Evolutionary conservation across 2,113 vertebrate genomes (phyloP), one percentile per base, ranked within the genome.

Genomic region (Microcebus jonahi): DNA sequence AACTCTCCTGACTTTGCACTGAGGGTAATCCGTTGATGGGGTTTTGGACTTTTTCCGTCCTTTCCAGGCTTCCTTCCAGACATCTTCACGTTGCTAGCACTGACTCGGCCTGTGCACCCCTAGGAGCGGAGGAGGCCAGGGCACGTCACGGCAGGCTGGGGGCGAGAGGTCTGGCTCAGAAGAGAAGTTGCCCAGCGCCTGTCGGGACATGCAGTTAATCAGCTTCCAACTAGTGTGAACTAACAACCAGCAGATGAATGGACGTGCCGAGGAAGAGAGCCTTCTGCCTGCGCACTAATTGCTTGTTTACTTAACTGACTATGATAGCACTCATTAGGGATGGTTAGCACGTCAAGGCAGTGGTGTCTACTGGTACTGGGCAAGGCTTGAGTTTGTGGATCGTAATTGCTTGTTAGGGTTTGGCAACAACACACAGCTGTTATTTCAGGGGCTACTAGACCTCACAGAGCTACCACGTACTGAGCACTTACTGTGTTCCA

Each of bases 21-120:
- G 55, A 45, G 65, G 53, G 59, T 83, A 50, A 96, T 93, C 94
- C 8, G 0, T 88, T 96, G 82, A 71, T 31, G 39, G 80, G 18
- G 2, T 71, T 91, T 93, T 5, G 87, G 75, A 95, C 75, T 61
- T 92, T 79, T 65, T 85, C 81, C 95, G 77, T 65, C 59, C 76
- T 36, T 93, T 50, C 70, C 70, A 96, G 96, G 92, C 87, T 36
- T 84, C 55, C 79, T 80, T 85, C 88, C 94, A 77, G 94, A 31
- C 45, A 73, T 85, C 76, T n/a, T 91, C 94, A 59, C 10, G 9
- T 15, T 13, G 27, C 57, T 42, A 34, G 70, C 70, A 70, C 5
- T 20, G 70, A 91, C 55, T 93, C 0, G 0, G 68, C 87, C 81
- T 94, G 42, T 67, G 84, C 61, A 96, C 9, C 57, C 48, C 23